These are phyloP conservation scores for Rhinichthys osculus DNA, from an alignment of 2,797 vertebrate genomes.

Conservation along the genomic window DNA sequence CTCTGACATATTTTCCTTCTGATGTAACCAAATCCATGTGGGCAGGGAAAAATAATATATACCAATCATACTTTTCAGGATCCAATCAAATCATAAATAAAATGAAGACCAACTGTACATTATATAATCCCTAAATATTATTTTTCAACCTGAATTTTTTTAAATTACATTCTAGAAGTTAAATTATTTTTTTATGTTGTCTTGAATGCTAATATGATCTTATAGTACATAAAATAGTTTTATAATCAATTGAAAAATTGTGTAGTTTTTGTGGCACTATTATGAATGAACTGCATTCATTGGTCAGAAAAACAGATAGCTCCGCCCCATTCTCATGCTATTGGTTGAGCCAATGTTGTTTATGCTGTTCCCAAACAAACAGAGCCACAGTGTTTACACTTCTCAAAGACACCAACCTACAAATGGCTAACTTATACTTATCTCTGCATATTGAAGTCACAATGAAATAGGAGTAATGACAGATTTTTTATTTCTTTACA, in stretches of 20 bases:
- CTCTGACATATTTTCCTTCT: not conserved
- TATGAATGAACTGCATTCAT: not conserved
- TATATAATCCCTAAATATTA: not conserved
- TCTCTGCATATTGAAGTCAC: not conserved
- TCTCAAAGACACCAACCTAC: not conserved
- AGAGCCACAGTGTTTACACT: not conserved
- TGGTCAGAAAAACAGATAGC: conserved; percentile 3
- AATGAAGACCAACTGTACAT: not conserved
- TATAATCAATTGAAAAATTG: not conserved
- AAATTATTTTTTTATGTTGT: not conserved
- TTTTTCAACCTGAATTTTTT: not conserved
- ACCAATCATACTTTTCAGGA: not conserved
- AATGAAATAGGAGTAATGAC: not conserved
- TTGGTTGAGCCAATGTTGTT: not conserved
- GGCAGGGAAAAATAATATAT: not conserved
- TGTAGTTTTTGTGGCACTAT: not conserved
- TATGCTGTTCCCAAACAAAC: not conserved
- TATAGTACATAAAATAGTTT: too few relatives aligned
- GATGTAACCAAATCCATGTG: not conserved
- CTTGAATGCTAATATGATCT: not conserved
- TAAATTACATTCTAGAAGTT: not conserved
- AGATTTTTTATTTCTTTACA: not conserved
- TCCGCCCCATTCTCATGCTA: not conserved
- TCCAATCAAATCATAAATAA: not conserved
- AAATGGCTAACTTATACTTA: not conserved